These are phyloP conservation scores for Eucidaris tribuloides DNA, from an alignment of 35 echinoderm and acorn worm species.

Conservation along the genomic window DNA sequence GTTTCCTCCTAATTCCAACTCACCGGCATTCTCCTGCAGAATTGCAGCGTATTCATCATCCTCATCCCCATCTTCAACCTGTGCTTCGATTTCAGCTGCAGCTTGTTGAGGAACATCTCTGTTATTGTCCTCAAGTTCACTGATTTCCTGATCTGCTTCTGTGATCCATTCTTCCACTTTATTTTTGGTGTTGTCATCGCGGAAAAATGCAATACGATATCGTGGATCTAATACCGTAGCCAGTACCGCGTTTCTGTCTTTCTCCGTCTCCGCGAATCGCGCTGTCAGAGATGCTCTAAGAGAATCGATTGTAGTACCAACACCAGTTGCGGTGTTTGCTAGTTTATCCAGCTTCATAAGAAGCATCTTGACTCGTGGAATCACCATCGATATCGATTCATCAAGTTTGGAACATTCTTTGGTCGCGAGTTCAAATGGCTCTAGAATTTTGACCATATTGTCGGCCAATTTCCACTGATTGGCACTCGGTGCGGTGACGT, in stretches of 20 bases:
- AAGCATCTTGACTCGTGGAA: background rate
- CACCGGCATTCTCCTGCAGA: too few relatives aligned
- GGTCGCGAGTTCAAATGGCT: constrained; percentile 8
- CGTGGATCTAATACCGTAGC: constrained; percentile 4
- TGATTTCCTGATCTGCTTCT: too few relatives aligned
- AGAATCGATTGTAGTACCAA: too few relatives aligned
- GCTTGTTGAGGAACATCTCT: too few relatives aligned
- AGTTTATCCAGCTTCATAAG: background rate
- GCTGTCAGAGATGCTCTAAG: background rate
- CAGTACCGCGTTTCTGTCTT: background rate
- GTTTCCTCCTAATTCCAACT: too few relatives aligned
- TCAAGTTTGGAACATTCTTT: background rate
- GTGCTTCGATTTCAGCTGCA: too few relatives aligned
- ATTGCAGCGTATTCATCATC: too few relatives aligned
- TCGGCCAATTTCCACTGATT: constrained; percentile 40
- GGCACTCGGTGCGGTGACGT: background rate
- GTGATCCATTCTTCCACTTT: background rate
- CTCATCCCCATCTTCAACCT: too few relatives aligned
- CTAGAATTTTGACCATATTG: background rate
- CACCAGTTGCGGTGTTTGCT: background rate
- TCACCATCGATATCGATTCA: constrained; percentile 5
- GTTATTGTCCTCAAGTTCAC: too few relatives aligned
- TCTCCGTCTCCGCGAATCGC: constrained; percentile 6
- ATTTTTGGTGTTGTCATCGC: background rate
- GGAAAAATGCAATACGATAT: constrained; percentile 3